Conservation (phyloP, 2,797 vertebrate genomes). For the Leptoclinus maculatus region DNA sequence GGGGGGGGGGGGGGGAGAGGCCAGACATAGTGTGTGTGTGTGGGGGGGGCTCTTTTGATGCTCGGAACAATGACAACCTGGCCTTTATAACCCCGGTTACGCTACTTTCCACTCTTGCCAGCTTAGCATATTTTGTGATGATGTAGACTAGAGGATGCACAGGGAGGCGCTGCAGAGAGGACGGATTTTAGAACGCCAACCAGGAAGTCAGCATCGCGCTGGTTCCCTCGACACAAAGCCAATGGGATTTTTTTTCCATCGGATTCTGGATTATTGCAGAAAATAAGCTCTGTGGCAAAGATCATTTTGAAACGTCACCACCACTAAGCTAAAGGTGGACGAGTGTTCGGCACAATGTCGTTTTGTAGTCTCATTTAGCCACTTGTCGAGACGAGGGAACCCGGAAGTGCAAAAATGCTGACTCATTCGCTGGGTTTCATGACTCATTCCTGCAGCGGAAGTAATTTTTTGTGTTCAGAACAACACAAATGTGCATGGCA, state of each 20-base stretch:
- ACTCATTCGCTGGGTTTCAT: neutral
- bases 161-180: neutral
- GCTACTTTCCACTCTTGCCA: constrained; percentile 36
- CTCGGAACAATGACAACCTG: constrained; percentile 47
- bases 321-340: neutral
- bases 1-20: constrained; percentile 11
- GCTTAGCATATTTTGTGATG: constrained; percentile 36
- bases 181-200: neutral
- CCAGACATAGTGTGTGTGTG: constrained; percentile 10
- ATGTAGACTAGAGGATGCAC: constrained; percentile 2
- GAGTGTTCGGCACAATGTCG: neutral
- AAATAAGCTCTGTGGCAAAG: neutral
- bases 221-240: neutral
- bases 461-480: too few species aligned
- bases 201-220: neutral
- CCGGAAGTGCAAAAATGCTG: neutral
- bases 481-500: too few species aligned
- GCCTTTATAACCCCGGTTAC: constrained; percentile 23
- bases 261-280: neutral
- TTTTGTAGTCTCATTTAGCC: neutral
- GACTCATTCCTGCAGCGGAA: neutral
- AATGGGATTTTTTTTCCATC: neutral
- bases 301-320: neutral
- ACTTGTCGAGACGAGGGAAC: neutral
- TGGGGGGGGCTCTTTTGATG: constrained; percentile 21